These are phyloP conservation scores for Scartelaos histophorus DNA, from an alignment of 2,113 vertebrate species.

Conservation along the genomic window DNA sequence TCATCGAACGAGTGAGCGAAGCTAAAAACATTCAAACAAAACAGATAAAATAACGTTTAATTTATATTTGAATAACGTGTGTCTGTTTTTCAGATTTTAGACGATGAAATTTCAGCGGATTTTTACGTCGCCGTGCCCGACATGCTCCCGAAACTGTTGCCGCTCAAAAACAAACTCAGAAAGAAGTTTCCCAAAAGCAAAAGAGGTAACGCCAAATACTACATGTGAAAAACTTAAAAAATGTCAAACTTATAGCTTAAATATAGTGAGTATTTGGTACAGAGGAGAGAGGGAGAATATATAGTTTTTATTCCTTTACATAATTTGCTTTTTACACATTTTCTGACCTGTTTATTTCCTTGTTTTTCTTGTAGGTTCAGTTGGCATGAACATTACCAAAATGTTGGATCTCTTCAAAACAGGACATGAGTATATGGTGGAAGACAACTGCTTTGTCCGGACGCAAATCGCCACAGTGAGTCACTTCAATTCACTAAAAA, in stretches of 20 bases:
- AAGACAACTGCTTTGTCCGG: conserved; percentile 70
- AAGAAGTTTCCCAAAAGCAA: conserved; percentile 85
- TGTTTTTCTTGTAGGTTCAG: conserved; percentile 67
- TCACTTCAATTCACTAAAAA: too few species aligned
- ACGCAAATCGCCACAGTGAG: conserved; percentile 66
- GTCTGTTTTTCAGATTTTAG: conserved; percentile 80
- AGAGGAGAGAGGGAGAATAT: too few species aligned
- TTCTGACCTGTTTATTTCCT: background rate
- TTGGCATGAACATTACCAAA: conserved; percentile 81
- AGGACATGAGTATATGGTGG: conserved; percentile 82
- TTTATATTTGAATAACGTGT: too few species aligned
- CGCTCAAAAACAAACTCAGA: conserved; percentile 84
- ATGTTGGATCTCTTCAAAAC: conserved; percentile 84
- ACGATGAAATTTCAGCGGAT: conserved; percentile 85
- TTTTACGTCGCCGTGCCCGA: conserved; percentile 88
- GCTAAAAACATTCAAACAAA: background rate
- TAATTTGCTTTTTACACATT: background rate
- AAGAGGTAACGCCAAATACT: conserved; percentile 58
- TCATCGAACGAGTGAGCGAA: conserved; percentile 83
- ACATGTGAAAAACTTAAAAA: background rate
- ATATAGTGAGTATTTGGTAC: too few species aligned
- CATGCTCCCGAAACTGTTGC: conserved; percentile 80
- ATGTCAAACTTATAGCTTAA: background rate
- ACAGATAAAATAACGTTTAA: too few species aligned
- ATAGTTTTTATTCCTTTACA: too few species aligned